Evolutionary conservation across 2,113 vertebrate genomes (phyloP).

Genomic region (Gorilla gorilla): DNA sequence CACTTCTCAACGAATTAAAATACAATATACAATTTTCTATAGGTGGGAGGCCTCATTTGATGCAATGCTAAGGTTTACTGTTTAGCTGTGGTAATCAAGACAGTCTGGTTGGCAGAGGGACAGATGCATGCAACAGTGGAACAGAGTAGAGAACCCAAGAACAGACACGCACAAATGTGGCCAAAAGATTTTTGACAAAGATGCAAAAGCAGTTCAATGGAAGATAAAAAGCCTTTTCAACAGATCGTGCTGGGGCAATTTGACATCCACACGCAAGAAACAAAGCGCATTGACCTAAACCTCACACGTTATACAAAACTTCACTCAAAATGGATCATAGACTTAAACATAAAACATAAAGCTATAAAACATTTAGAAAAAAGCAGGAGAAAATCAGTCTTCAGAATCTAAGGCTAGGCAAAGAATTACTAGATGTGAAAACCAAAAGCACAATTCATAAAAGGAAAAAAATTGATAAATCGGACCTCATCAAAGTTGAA

Average conservation of each 20-base stretch:
- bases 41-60: not conserved
- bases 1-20: not conserved
- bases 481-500: not conserved
- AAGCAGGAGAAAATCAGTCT: not conserved
- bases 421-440: not conserved
- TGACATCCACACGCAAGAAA: not conserved
- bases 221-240: not conserved
- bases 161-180: not conserved
- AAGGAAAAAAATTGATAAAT: not conserved
- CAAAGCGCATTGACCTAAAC: not conserved
- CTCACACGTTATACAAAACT: not conserved
- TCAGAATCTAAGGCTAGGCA: not conserved
- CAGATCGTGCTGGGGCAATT: not conserved
- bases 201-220: not conserved
- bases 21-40: not conserved
- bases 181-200: not conserved
- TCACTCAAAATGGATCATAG: not conserved
- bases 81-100: not conserved
- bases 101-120: not conserved
- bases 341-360: not conserved
- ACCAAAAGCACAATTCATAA: not conserved
- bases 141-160: not conserved
- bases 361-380: not conserved
- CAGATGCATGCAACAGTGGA: rapidly evolving
- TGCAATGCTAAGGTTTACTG: not conserved